Evolutionary conservation across 1,140 invertebrate genomes (phyloP), one percentile per base, ranked within the genome.

Genomic region (Grapholita molesta): DNA sequence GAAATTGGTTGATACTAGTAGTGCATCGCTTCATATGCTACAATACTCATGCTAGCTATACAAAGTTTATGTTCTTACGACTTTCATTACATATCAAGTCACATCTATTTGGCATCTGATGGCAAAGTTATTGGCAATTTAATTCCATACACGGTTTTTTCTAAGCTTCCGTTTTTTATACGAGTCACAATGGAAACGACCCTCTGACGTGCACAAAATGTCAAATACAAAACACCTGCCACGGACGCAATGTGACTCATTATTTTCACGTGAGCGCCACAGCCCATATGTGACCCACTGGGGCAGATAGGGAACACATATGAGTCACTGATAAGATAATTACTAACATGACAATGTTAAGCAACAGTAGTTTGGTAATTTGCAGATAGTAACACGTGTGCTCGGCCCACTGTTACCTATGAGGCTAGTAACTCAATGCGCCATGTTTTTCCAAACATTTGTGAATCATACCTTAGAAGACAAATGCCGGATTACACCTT

Each of bases 201-300:
- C 24, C 53, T 64, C 55, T 69, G 65, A 61, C 53, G 48, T 18
- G 15, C 25, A 28, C 23, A 65, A 66, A 74, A 64, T 66, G 55
- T 69, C 69, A 64, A 70, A 77, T 11, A 28, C 38, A 32, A 35
- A 57, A 73, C 76, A 78, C 76, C 71, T 78, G 76, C 73, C 52
- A 4, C 23, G 53, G 53, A n/a, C n/a, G 32, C 68, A 61, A 53
- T 73, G 38, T 78, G 76, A 78, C 18, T 78, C 76, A 77, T 74
- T 70, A 68, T 25, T 21, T 68, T 21, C 71, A 75, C 73, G 69
- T 71, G 71, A 75, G 68, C 33, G 55, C 30, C 25, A 61, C 52
- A 67, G 30, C 68, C 71, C 76, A 73, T 73, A 73, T 78, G 73
- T 75, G 73, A 70, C 73, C 74, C 65, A 72, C 72, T 71, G 70